Percentiles rank a stretch among this genome's conserved stretches.
Conservation (phyloP, 2,113 vertebrate species). For the Gyps fulvus region DNA sequence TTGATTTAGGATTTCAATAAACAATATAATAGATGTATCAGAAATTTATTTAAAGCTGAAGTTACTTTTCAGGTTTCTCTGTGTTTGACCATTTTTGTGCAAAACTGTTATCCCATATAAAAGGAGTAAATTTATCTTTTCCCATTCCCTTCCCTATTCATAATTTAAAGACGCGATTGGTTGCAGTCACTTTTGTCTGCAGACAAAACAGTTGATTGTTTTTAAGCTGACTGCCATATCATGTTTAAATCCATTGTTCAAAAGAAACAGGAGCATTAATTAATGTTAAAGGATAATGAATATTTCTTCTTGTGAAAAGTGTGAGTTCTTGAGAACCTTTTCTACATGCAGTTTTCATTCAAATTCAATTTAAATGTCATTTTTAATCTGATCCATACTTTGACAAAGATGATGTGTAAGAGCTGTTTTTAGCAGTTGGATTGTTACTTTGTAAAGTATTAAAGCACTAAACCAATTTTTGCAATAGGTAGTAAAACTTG, state of each 20-base stretch:
- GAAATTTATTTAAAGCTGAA: not conserved
- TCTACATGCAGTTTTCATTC: constrained; percentile 54
- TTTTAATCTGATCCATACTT: constrained; percentile 59
- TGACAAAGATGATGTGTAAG: constrained; percentile 60
- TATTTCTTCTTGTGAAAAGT: constrained; percentile 19
- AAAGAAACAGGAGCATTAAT: constrained; percentile 3
- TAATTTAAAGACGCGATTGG: not conserved
- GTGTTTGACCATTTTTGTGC: not conserved
- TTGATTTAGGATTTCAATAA: not conserved
- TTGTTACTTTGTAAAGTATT: constrained; percentile 72
- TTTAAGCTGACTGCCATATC: not conserved
- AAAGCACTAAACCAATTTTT: constrained; percentile 74
- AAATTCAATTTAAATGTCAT: constrained; percentile 22
- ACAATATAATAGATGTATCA: not conserved
- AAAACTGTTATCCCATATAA: not conserved
- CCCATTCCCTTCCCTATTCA: not conserved
- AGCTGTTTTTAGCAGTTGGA: constrained; percentile 67
- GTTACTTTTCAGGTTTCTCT: not conserved
- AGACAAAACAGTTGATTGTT: not conserved
- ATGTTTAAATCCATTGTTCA: not conserved
- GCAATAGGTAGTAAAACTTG: constrained; percentile 75
- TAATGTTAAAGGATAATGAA: not conserved
- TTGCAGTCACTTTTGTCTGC: not conserved
- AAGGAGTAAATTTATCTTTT: not conserved
- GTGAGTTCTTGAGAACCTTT: constrained; percentile 39